Percentiles rank a stretch among this genome's conserved stretches.
These are phyloP conservation scores for Hypotaenidia philippensis DNA, from an alignment of 2,797 vertebrate species.

Conservation along the genomic window DNA sequence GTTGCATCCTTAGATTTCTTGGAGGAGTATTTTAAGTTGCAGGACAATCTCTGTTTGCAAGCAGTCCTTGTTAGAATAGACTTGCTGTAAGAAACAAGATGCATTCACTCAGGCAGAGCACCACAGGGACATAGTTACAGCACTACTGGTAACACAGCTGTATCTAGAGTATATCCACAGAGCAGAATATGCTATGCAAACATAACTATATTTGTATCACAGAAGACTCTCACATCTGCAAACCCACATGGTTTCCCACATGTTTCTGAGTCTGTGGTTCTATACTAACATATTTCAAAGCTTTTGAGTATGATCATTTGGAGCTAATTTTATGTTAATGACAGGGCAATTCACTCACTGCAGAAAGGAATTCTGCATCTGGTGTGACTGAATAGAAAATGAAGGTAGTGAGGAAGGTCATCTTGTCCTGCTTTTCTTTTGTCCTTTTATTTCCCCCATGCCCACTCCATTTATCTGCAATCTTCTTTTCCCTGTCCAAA, in stretches of 20 bases:
- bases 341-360: not conserved
- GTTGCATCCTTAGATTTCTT: not conserved
- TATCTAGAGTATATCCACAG: not conserved
- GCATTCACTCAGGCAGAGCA: not conserved
- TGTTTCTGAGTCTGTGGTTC: not conserved
- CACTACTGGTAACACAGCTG: not conserved
- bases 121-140: not conserved
- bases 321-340: slow-evolving; percentile 43
- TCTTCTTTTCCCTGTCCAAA: not conserved
- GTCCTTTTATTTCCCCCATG: not conserved
- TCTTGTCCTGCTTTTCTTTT: not conserved
- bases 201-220: not conserved
- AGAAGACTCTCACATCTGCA: slow-evolving; percentile 52
- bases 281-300: slow-evolving; percentile 1
- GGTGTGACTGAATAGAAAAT: not conserved
- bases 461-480: not conserved
- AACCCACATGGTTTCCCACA: slow-evolving; percentile 1
- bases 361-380: slow-evolving; percentile 26
- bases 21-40: not conserved
- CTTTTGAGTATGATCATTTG: not conserved
- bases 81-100: not conserved
- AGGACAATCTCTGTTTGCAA: not conserved
- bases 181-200: not conserved
- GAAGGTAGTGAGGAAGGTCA: not conserved
- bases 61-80: not conserved